These are phyloP conservation scores for Anthopleura xanthogrammica DNA, from an alignment of 92 coral and sea anemone species.

Conservation along the genomic window DNA sequence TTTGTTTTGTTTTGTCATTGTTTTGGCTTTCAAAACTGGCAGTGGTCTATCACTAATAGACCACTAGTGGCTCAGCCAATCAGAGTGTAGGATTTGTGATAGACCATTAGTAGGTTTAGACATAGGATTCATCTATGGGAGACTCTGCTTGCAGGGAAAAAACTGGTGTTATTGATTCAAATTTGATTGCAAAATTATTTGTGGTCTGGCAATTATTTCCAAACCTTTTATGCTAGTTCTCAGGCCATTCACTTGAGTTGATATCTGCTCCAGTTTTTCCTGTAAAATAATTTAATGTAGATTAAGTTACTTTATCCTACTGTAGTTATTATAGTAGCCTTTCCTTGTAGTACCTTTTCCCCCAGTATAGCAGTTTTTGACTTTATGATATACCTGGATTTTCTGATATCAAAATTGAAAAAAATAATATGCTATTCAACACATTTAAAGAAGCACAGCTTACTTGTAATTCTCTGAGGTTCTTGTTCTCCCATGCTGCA, in stretches of 20 bases:
- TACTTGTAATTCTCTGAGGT: conserved; percentile 25
- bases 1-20: no score
- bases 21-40: no score
- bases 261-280: conserved; percentile 45
- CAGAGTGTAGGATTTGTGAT: no score
- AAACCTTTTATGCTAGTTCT: conserved; percentile 3
- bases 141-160: no score
- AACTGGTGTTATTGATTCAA: background rate
- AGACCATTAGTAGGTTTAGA: no score
- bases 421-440: background rate
- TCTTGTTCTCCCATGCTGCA: conserved; percentile 18
- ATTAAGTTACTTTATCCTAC: no score
- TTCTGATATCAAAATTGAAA: no score
- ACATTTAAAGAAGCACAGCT: background rate
- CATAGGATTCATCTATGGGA: no score
- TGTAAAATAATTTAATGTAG: background rate
- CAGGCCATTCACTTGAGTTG: conserved; percentile 40
- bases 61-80: no score
- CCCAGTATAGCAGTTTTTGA: background rate
- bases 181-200: background rate
- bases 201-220: background rate
- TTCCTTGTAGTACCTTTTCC: no score
- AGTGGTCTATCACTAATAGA: no score
- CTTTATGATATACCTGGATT: background rate
- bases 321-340: no score